phyloP scores from a whole-genome alignment of 2,113 vertebrate species.

The Rattus rattus region DNA sequence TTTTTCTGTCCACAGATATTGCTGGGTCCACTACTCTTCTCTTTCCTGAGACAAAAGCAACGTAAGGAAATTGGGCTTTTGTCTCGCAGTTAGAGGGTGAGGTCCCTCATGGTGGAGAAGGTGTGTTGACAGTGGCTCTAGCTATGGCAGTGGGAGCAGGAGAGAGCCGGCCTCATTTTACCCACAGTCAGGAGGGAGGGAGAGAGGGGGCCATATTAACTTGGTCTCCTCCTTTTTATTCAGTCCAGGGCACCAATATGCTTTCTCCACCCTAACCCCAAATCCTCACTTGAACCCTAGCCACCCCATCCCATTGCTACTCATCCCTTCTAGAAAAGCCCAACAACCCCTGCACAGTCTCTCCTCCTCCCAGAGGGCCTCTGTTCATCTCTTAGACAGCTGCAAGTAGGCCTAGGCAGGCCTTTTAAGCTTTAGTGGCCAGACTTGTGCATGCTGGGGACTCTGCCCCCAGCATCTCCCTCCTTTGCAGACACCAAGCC shows the following conservation, averaged over 20 bases:
- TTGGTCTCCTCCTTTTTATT: background rate
- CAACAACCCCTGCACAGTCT: no score
- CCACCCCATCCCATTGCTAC: background rate
- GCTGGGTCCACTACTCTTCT: background rate
- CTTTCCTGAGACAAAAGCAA: background rate
- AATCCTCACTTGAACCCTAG: background rate
- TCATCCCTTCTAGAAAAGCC: background rate
- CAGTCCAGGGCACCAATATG: background rate
- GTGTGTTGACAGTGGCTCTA: background rate
- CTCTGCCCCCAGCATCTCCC: background rate
- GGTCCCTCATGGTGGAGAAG: background rate
- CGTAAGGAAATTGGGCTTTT: background rate
- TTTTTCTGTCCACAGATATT: background rate
- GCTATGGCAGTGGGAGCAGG: background rate
- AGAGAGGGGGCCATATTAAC: background rate
- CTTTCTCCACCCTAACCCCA: background rate
- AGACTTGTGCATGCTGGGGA: background rate
- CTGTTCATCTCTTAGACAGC: no score
- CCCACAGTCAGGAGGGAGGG: background rate
- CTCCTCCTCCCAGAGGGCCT: background rate
- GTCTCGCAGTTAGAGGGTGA: background rate
- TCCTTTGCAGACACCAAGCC: background rate
- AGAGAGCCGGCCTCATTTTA: background rate
- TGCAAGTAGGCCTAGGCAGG: background rate
- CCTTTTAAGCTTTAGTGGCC: background rate